phyloP scores from a whole-genome alignment of 2,888 invertebrate genomes.

The Stramonita haemastoma region DNA sequence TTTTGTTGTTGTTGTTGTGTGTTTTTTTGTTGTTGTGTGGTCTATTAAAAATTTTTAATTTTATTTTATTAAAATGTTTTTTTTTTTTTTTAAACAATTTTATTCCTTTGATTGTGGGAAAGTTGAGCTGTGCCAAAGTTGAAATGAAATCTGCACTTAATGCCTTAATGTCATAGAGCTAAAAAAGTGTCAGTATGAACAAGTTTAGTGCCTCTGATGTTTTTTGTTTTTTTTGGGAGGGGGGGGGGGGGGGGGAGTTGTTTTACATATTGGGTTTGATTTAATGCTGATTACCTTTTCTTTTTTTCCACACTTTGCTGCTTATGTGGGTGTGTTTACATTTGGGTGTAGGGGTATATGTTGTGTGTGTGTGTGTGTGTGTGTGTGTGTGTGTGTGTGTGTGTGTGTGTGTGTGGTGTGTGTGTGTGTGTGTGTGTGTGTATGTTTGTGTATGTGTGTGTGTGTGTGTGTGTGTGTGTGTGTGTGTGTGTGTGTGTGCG shows the following conservation, averaged over 20 bases:
- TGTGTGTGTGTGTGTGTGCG: slow-evolving; percentile 16
- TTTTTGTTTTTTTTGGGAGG: not conserved
- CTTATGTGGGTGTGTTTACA: not conserved
- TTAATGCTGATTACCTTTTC: not conserved
- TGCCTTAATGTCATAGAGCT: not conserved
- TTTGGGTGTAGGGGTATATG: too few species aligned
- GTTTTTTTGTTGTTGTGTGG: too few species aligned
- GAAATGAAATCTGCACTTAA: not conserved
- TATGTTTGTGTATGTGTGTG: not conserved
- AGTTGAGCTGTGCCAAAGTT: slow-evolving; percentile 4
- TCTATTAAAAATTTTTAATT: too few species aligned
- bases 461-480: slow-evolving; percentile 10
- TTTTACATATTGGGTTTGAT: not conserved
- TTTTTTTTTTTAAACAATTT: too few species aligned
- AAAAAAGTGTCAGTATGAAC: not conserved
- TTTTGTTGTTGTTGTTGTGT: not conserved
- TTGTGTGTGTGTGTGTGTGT: not conserved
- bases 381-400: not conserved
- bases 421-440: too few species aligned
- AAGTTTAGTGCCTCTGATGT: not conserved
- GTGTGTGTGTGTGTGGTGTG: not conserved
- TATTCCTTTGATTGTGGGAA: not conserved
- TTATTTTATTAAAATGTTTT: not conserved
- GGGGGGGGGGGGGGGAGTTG: not conserved
- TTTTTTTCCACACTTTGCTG: not conserved